Evolutionary conservation across 2,113 vertebrate genomes (phyloP), one percentile per base, ranked within the genome.

Genomic region (Phyllostomus discolor): DNA sequence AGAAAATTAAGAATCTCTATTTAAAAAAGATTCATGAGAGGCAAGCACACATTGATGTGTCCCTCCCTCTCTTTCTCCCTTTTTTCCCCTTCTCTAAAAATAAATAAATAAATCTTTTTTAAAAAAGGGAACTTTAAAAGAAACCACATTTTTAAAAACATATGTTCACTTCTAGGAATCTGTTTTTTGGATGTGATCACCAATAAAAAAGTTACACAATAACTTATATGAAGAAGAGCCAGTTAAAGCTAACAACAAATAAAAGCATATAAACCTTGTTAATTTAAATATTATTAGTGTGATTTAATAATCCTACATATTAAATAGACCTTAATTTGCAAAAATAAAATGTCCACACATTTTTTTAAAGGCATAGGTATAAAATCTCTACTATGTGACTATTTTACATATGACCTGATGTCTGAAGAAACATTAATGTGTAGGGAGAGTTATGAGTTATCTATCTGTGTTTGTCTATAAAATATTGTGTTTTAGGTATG

Each of bases 1-100:
- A 91, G n/a, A 91, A 93, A 91, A 89, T 41, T 70, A 88, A 89
- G 26, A 83, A 95, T 82, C 7, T 48, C 2, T 62, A 24, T 81
- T 89, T 88, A n/a, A 80, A 95, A 95, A 93, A 86, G 7, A 69
- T 59, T 59, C 57, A 59, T 24, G 22, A 59, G 57, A 24, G 57
- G 22, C 57, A 59, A 24, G 22, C 57, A 59, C 57, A 59, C 22
- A 10, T 59, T 59, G 57, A 59, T 24, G 22, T 59, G 24, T 59
- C 57, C 57, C 22, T 59, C 57, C 22, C 57, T 59, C 57, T 59
- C 57, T 59, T 59, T 24, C 22, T 59, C 22, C 57, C 20, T 59
- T 8, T 22, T 22, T 59, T 59, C 19, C 19, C 54, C 54, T 2
- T 57, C 20, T 57, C 54, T 57, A 57, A 57, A 57, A 57, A 57